A percentile compares a stretch with the other conserved stretches of the same genome.
phyloP scores from a whole-genome alignment of 2,113 vertebrate species.

The Nothobranchius kuhntae region DNA sequence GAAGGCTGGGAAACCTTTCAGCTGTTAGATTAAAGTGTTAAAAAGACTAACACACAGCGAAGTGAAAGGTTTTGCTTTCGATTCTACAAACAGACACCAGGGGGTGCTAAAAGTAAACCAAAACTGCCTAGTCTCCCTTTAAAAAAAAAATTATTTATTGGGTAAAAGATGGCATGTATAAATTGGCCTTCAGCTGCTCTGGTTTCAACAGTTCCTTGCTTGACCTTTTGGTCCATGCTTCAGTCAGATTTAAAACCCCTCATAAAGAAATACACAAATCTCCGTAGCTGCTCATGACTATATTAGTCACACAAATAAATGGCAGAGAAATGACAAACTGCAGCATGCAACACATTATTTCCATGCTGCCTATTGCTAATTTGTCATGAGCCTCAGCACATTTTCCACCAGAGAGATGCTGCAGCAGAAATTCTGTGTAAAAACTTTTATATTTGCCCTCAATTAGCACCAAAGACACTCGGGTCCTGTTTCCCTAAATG shows the following conservation, averaged over 20 bases:
- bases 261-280: background rate
- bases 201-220: background rate
- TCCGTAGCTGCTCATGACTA: slow-evolving; percentile 17
- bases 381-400: slow-evolving; percentile 12
- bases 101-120: too few relatives aligned
- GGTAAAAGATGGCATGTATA: background rate
- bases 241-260: slow-evolving; percentile 9
- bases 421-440: background rate
- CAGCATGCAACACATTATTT: slow-evolving; percentile 12
- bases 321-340: slow-evolving; percentile 25
- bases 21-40: too few relatives aligned
- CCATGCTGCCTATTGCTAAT: slow-evolving; percentile 13
- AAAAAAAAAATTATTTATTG: too few relatives aligned
- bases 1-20: too few relatives aligned
- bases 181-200: background rate
- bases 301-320: slow-evolving; percentile 44
- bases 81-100: too few relatives aligned
- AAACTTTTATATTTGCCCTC: slow-evolving; percentile 7
- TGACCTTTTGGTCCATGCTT: slow-evolving; percentile 3
- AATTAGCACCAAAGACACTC: slow-evolving; percentile 4
- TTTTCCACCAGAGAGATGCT: background rate
- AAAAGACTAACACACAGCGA: too few relatives aligned
- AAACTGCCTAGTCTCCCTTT: too few relatives aligned
- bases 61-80: too few relatives aligned
- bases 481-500: background rate